phyloP scores from a whole-genome alignment of 2,888 invertebrate species.

The Leuctra nigra region DNA sequence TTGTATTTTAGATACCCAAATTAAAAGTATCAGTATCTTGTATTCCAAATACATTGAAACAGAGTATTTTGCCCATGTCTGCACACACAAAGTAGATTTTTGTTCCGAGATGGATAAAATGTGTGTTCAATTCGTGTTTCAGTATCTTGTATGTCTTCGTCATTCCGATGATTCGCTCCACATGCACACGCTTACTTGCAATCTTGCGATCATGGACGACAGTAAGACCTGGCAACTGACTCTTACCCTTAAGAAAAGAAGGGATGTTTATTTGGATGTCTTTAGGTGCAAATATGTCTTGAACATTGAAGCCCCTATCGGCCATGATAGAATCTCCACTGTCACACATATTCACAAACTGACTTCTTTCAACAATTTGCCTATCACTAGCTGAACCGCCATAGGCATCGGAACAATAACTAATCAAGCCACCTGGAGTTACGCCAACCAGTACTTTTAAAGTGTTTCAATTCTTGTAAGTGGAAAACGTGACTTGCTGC shows the following conservation, averaged over 20 bases:
- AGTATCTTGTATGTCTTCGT: constrained; percentile 28
- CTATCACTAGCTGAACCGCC: constrained; percentile 30
- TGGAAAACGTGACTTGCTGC: constrained; percentile 31
- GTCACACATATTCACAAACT: constrained; percentile 26
- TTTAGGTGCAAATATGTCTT: constrained; percentile 30
- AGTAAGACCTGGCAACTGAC: constrained; percentile 24
- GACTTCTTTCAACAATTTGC: constrained; percentile 31
- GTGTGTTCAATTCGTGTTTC: constrained; percentile 15
- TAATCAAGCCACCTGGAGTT: constrained; percentile 29
- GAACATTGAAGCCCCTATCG: constrained; percentile 30
- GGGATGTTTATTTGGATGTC: constrained; percentile 29
- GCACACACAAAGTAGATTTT: no score
- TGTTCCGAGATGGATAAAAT: constrained; percentile 15
- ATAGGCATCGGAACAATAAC: constrained; percentile 28
- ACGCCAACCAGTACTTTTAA: constrained; percentile 29
- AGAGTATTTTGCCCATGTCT: no score
- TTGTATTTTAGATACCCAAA: no score
- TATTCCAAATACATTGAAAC: no score
- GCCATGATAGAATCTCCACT: constrained; percentile 30
- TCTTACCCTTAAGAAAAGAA: constrained; percentile 19
- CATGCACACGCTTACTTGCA: constrained; percentile 26
- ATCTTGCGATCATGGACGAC: constrained; percentile 28
- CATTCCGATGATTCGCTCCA: constrained; percentile 28
- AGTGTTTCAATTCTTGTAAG: constrained; percentile 31
- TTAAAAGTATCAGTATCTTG: no score